Evolutionary conservation across 2,797 vertebrate species (phyloP).

Genomic region (Myotis planiceps): DNA sequence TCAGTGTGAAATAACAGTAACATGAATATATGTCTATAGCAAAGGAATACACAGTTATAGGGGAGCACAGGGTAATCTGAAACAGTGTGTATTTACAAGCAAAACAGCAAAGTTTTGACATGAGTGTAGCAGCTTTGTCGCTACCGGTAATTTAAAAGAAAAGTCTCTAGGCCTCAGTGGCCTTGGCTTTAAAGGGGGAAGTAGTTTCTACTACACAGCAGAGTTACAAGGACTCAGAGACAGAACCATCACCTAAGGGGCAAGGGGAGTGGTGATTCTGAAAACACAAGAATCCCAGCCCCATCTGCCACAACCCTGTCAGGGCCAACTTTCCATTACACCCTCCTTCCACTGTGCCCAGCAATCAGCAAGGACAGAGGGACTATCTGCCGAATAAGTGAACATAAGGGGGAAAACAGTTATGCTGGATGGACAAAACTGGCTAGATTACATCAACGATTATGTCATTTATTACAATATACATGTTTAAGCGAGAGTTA

Average conservation of each 20-base stretch:
- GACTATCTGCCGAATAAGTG: not conserved
- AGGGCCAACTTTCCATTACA: not conserved
- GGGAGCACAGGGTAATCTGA: not conserved
- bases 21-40: not conserved
- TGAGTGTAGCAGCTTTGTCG: not conserved
- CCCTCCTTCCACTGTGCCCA: not conserved
- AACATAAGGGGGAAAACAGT: not conserved
- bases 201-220: not conserved
- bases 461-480: not conserved
- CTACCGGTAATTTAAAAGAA: not conserved
- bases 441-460: not conserved
- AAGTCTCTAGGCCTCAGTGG: not conserved
- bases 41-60: not conserved
- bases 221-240: not conserved
- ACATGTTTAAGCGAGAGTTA: not conserved
- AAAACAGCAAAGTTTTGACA: not conserved
- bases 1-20: not conserved
- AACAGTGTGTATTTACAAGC: not conserved
- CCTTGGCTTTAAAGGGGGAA: not conserved
- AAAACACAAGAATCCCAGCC: not conserved
- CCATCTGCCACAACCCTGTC: not conserved
- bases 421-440: not conserved
- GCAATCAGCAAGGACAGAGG: not conserved
- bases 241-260: not conserved
- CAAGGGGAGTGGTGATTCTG: not conserved